Percentiles rank a stretch among this genome's conserved stretches.
These are phyloP conservation scores for Terebella lapidaria DNA, from an alignment of 2,888 invertebrate species.

Conservation along the genomic window DNA sequence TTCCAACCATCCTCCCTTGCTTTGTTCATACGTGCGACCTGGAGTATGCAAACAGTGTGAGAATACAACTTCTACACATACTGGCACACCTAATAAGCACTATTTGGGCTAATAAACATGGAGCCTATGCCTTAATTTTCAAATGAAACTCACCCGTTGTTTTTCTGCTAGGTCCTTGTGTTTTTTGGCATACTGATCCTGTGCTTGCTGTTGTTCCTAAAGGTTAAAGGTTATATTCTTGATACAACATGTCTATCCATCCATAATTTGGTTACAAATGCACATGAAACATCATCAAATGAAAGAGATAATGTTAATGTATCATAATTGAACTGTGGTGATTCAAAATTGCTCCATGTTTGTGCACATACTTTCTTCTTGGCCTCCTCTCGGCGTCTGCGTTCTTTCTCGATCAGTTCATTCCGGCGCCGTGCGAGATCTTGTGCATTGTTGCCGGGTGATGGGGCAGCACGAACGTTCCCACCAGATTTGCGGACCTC, in stretches of 20 bases:
- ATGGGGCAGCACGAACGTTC: not conserved
- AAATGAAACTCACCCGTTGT: conserved; percentile 19
- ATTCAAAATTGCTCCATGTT: too few species aligned
- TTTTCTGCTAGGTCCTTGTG: conserved; percentile 24
- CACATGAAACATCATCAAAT: not conserved
- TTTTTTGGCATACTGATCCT: conserved; percentile 16
- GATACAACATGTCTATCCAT: not conserved
- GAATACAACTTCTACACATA: too few species aligned
- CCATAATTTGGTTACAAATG: too few species aligned
- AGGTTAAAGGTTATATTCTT: not conserved
- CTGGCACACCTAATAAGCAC: too few species aligned
- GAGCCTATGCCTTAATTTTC: not conserved
- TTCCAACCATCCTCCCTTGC: conserved; percentile 3
- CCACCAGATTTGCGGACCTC: not conserved
- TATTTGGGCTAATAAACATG: not conserved
- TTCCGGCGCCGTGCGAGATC: conserved; percentile 16
- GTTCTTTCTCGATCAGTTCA: conserved; percentile 21
- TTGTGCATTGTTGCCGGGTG: conserved; percentile 3
- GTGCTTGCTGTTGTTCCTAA: conserved; percentile 4
- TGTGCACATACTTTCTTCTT: conserved; percentile 13
- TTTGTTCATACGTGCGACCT: not conserved
- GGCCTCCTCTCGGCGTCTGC: conserved; percentile 18
- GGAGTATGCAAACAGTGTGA: too few species aligned
- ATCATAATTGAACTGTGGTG: too few species aligned
- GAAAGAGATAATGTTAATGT: not conserved